Evolutionary conservation across 2,113 vertebrate species (phyloP).

Genomic region (Cynopterus brachyotis): DNA sequence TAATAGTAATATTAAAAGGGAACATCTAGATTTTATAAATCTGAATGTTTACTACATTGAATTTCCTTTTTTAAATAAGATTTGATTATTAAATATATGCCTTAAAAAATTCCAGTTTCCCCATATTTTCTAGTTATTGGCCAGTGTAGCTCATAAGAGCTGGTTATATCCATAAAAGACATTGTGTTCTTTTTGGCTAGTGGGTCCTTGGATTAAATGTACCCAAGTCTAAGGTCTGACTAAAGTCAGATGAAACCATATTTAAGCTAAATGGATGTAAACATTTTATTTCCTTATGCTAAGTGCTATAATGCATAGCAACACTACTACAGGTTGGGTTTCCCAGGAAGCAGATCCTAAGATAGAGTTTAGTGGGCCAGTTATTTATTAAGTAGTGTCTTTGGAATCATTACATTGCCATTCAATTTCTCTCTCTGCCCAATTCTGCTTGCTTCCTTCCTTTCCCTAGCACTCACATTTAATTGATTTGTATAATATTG

Average conservation of each 20-base stretch:
- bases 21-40: conserved; percentile 28
- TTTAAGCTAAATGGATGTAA: conserved; percentile 32
- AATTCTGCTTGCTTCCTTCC: conserved; percentile 35
- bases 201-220: background rate
- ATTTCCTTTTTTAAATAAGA: conserved; percentile 37
- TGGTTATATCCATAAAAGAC: background rate
- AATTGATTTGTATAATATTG: conserved; percentile 44
- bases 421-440: background rate
- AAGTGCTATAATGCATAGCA: conserved; percentile 48
- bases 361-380: conserved; percentile 20
- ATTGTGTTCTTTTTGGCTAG: background rate
- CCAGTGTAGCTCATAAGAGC: background rate
- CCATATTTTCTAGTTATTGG: conserved; percentile 20
- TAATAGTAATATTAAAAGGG: conserved; percentile 32
- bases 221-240: background rate
- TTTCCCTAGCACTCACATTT: conserved; percentile 11
- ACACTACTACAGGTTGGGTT: background rate
- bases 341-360: conserved; percentile 44
- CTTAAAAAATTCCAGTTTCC: conserved; percentile 39
- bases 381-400: conserved; percentile 7
- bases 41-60: conserved; percentile 25
- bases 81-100: background rate
- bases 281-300: conserved; percentile 19
- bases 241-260: background rate
- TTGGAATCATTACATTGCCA: background rate